phyloP scores from a whole-genome alignment of 2,888 invertebrate genomes.

The Heliconius ethilla region DNA sequence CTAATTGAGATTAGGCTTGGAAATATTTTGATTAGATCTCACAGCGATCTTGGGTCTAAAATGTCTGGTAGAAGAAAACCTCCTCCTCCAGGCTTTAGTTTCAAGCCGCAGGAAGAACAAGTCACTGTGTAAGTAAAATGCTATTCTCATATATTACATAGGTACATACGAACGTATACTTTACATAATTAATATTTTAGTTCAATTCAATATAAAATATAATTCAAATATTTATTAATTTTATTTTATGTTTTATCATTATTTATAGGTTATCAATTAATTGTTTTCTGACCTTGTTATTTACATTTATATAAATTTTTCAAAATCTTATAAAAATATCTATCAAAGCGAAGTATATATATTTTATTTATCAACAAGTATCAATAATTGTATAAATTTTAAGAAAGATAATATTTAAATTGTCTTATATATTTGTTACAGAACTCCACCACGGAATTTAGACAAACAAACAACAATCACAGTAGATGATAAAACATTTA shows the following conservation, averaged over 20 bases:
- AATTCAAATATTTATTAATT: neutral
- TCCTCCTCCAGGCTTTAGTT: conserved; percentile 64
- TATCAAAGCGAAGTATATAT: neutral
- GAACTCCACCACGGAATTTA: conserved; percentile 90
- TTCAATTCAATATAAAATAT: neutral
- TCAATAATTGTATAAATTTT: neutral
- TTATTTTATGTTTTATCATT: neutral
- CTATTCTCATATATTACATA: conserved; percentile 11
- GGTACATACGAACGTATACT: neutral
- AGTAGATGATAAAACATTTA: conserved; percentile 91
- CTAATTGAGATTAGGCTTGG: conserved; percentile 36
- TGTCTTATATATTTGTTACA: conserved; percentile 47
- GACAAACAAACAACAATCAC: conserved; percentile 95
- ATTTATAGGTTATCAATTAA: conserved; percentile 17
- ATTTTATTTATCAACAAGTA: neutral
- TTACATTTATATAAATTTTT: conserved; percentile 20
- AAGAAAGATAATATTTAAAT: neutral
- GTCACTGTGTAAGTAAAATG: conserved; percentile 64
- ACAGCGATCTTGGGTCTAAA: conserved; percentile 38
- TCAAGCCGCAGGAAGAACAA: conserved; percentile 66
- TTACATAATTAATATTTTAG: conserved; percentile 6
- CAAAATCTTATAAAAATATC: neutral
- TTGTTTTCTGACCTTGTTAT: conserved; percentile 22
- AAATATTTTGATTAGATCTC: conserved; percentile 37
- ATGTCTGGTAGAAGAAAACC: conserved; percentile 72